Evolutionary conservation across 2,888 invertebrate genomes (phyloP).

Genomic region (Poecilobothrus nobilitatus): DNA sequence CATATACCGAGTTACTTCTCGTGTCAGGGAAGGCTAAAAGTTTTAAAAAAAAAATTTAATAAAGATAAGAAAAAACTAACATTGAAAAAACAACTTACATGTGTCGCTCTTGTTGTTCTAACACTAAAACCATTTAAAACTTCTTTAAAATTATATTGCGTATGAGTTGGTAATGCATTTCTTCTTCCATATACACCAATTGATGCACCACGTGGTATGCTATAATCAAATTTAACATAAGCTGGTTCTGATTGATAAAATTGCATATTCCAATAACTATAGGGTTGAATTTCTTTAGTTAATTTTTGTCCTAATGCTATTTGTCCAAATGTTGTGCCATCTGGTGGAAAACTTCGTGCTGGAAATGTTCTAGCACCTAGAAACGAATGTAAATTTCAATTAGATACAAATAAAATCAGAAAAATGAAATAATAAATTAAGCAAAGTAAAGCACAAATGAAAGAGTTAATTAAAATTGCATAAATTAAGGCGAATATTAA

Average conservation of each 20-base stretch:
- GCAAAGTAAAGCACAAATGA: neutral
- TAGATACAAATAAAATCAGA: slow-evolving; percentile 19
- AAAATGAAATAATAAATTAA: neutral
- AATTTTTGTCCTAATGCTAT: slow-evolving; percentile 79
- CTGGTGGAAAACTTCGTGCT: slow-evolving; percentile 83
- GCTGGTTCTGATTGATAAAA: slow-evolving; percentile 91
- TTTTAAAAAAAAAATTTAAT: neutral
- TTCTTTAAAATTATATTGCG: slow-evolving; percentile 93
- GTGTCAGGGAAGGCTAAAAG: slow-evolving; percentile 64
- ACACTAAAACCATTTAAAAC: slow-evolving; percentile 85
- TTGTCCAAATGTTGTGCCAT: slow-evolving; percentile 86
- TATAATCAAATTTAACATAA: slow-evolving; percentile 90
- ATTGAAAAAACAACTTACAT: slow-evolving; percentile 57
- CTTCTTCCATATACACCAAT: slow-evolving; percentile 92
- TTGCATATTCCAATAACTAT: slow-evolving; percentile 96
- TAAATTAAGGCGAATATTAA: neutral
- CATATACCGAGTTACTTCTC: slow-evolving; percentile 90
- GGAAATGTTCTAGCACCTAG: slow-evolving; percentile 81
- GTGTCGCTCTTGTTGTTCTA: slow-evolving; percentile 71
- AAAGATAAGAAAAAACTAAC: neutral
- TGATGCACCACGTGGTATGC: slow-evolving; percentile 81
- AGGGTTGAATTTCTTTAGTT: slow-evolving; percentile 82
- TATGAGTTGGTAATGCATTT: slow-evolving; percentile 90
- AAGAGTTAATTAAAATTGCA: neutral
- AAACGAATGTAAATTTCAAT: slow-evolving; percentile 23